phyloP scores from a whole-genome alignment of 2,888 invertebrate genomes.

The Ornithoptera alexandrae region DNA sequence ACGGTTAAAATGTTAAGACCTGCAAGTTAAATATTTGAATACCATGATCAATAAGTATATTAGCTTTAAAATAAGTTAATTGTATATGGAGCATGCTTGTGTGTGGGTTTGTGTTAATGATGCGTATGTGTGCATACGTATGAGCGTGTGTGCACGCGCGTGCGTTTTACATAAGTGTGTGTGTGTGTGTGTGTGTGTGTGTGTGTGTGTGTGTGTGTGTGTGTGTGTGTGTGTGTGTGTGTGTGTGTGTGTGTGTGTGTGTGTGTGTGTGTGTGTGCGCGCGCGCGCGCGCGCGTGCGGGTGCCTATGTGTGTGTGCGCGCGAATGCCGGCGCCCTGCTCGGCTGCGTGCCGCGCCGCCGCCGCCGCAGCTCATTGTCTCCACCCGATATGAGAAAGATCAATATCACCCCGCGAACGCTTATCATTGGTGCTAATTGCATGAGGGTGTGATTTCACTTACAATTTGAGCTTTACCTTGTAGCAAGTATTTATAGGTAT shows the following conservation, averaged over 20 bases:
- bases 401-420: conserved; percentile 34
- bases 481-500: conserved; percentile 3
- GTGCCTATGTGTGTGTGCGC: not conserved
- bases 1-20: too few relatives aligned
- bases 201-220: too few relatives aligned
- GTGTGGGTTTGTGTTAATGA: not conserved
- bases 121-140: not conserved
- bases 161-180: too few relatives aligned
- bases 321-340: conserved; percentile 37
- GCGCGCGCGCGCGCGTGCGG: too few relatives aligned
- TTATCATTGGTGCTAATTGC: conserved; percentile 32
- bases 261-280: not conserved
- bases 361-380: conserved; percentile 45
- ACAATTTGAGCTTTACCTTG: conserved; percentile 6
- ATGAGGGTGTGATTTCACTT: conserved; percentile 24
- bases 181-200: not conserved
- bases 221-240: not conserved
- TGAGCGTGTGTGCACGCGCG: too few relatives aligned
- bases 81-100: not conserved
- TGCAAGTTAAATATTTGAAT: not conserved
- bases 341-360: conserved; percentile 35
- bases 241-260: not conserved
- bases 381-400: conserved; percentile 36
- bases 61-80: not conserved
- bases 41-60: not conserved